Percentiles rank a stretch among this genome's conserved stretches.
Conservation (phyloP, 2,888 invertebrate species). For the Hypomecis atomaria region DNA sequence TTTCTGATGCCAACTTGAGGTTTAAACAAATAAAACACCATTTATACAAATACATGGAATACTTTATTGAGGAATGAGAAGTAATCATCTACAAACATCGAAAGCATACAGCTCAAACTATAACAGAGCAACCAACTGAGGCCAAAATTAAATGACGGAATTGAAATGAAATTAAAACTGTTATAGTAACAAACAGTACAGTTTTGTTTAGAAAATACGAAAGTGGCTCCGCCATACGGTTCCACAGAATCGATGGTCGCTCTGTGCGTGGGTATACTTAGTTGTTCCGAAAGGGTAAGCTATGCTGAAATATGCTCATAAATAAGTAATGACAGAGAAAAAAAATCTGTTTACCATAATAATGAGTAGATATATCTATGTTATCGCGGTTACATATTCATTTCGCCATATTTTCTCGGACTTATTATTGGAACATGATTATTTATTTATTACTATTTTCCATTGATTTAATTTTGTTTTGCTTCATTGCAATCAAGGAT, state of each 20-base stretch:
- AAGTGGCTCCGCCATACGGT: neutral
- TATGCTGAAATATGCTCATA: no score
- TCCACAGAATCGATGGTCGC: neutral
- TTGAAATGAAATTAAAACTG: neutral
- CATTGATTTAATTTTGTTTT: no score
- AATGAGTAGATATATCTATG: no score
- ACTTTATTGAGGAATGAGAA: constrained; percentile 33
- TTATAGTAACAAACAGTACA: no score
- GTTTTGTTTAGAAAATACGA: neutral
- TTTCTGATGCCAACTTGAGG: neutral
- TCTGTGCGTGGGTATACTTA: neutral
- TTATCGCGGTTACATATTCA: no score
- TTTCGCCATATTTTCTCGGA: no score
- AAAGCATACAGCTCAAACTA: constrained; percentile 17
- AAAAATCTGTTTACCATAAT: no score
- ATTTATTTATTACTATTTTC: no score
- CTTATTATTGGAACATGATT: no score
- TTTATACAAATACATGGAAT: constrained; percentile 21
- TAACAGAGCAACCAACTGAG: constrained; percentile 2
- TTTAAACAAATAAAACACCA: constrained; percentile 1
- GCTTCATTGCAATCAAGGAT: no score
- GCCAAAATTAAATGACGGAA: neutral
- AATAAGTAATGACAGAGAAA: no score
- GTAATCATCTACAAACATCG: constrained; percentile 26
- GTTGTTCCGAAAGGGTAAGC: neutral